Evolutionary conservation across 2,888 invertebrate species (phyloP).

Genomic region (Heliconius erato): DNA sequence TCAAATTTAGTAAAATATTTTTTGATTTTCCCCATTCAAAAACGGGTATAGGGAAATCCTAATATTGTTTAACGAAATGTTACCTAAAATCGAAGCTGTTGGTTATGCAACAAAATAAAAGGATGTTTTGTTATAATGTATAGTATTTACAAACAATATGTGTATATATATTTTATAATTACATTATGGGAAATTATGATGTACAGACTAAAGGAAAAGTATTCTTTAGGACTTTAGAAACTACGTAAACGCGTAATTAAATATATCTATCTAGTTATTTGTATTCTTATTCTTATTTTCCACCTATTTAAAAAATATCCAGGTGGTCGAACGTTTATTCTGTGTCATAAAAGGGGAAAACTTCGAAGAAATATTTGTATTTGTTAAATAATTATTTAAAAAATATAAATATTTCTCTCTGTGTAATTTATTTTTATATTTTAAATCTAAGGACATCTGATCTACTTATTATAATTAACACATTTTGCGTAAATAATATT

Average conservation of each 20-base stretch:
- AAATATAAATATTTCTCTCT: no score
- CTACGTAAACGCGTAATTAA: no score
- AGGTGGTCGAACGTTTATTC: not conserved
- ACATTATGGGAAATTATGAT: not conserved
- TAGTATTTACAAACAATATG: not conserved
- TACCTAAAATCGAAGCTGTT: not conserved
- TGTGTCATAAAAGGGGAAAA: not conserved
- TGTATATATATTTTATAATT: no score
- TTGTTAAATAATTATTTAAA: no score
- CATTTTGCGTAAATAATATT: no score
- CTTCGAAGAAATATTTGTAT: not conserved
- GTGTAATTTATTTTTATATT: no score
- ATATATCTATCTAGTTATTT: not conserved
- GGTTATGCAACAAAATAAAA: not conserved
- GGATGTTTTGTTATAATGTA: not conserved
- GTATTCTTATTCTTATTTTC: not conserved
- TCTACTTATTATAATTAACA: no score
- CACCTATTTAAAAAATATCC: not conserved
- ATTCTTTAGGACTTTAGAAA: no score
- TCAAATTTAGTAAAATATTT: no score
- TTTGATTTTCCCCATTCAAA: no score
- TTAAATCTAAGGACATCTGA: no score
- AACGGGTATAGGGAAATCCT: not conserved
- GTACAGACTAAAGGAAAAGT: conserved; percentile 4
- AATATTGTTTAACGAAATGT: not conserved